Conservation (phyloP, 35 echinoderm and acorn worm species). For the Chiridota heheva region DNA sequence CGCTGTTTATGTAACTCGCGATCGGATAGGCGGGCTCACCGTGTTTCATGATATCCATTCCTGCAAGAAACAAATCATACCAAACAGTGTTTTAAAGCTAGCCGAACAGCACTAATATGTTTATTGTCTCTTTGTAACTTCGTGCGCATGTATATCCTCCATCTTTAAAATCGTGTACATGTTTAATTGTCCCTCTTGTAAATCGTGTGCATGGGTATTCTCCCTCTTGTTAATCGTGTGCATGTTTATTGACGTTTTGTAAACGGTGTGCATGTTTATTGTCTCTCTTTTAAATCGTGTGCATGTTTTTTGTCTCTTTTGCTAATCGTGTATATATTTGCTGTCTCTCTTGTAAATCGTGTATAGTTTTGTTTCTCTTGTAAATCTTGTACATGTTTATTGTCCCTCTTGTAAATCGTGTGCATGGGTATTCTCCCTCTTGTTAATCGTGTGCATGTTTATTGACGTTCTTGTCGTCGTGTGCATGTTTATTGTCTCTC, state of each 20-base stretch:
- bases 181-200: not conserved
- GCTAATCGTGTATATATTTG: too few species aligned
- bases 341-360: not conserved
- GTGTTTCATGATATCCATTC: slow-evolving; percentile 88
- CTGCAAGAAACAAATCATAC: slow-evolving; percentile 41
- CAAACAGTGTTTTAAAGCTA: not conserved
- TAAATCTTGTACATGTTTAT: not conserved
- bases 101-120: not conserved
- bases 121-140: not conserved
- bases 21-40: slow-evolving; percentile 89
- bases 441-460: not conserved
- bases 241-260: not conserved
- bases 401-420: not conserved
- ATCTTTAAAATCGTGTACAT: not conserved
- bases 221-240: not conserved
- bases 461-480: not conserved
- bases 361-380: too few species aligned
- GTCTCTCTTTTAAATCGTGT: too few species aligned
- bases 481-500: too few species aligned
- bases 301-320: not conserved
- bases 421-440: not conserved
- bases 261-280: too few species aligned
- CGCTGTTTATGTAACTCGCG: slow-evolving; percentile 68
- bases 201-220: not conserved
- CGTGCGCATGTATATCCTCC: not conserved